Percentiles rank a stretch among this genome's conserved stretches.
These are phyloP conservation scores for Micrasema minimum DNA, from an alignment of 1,140 invertebrate genomes.

Conservation along the genomic window DNA sequence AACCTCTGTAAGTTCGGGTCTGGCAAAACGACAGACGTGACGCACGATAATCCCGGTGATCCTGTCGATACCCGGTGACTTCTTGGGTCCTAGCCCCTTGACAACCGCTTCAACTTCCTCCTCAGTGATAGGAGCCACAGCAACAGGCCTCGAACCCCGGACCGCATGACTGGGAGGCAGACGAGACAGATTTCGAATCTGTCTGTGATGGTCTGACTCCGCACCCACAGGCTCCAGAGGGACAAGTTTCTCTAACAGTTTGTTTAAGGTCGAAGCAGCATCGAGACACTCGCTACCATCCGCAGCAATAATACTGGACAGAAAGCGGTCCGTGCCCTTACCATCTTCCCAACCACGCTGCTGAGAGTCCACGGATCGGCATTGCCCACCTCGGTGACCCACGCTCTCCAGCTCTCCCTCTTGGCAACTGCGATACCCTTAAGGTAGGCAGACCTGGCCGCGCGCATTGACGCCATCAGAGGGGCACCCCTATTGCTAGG, in stretches of 20 bases:
- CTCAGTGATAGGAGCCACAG: neutral
- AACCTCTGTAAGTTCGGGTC: neutral
- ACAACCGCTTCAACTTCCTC: neutral
- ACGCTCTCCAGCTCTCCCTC: neutral
- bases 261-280: neutral
- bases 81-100: neutral
- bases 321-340: neutral
- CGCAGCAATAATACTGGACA: neutral
- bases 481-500: neutral
- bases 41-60: neutral
- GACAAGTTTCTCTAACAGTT: neutral
- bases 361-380: neutral
- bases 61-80: neutral
- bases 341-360: neutral
- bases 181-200: constrained; percentile 1
- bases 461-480: neutral
- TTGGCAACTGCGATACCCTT: neutral
- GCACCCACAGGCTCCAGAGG: neutral
- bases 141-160: too few relatives aligned
- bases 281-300: neutral
- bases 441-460: neutral
- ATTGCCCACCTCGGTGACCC: constrained; percentile 3
- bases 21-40: neutral
- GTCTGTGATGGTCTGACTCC: neutral
- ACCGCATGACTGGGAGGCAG: neutral